Base-by-base conservation (phyloP, 2,888 invertebrate genomes). In the Oligia strigilis region DNA sequence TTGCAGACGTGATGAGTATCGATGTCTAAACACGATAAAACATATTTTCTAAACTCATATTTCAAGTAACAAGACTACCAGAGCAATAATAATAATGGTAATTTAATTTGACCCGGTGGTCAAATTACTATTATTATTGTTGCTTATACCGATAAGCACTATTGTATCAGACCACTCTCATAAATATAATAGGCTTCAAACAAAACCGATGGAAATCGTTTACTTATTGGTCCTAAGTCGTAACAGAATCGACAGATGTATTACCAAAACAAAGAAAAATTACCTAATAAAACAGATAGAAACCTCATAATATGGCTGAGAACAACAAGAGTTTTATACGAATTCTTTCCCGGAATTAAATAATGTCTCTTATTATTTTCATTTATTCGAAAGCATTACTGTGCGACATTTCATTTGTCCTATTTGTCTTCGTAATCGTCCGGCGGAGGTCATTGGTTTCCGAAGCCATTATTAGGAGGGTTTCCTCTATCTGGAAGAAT, bases 301-400 rank as follows among this genome's bases (percentile, higher is more conserved):
- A 81, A 67, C 29, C n/a, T 43, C 58, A 62, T 73, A 81, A 87
- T 86, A 79, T 88, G 75, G 29, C 71, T 46, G 72, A 77, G 19
- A 76, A 81, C 81, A 83, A 81, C 65, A 81, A 82, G 84, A 87
- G 79, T 86, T 87, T 84, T 87, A 77, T 83, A 79, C 77, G 83
- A 83, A 78, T 80, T 78, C 84, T 78, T 89, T 83, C 75, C 84
- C 46, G 77, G 82, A 87, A 90, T 89, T 84, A 88, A 89, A 89
- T 89, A 85, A 89, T 86, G 82, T 14, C 29, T 19, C 72, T 58
- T 77, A 82, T 84, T 83, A 83, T 81, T 78, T 77, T 85, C 81
- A 76, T 85, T 72, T 85, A 78, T 85, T 83, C 74, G 76, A 81
- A 80, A 80, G 77, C 64, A 66, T 85, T 86, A 83, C 75, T 72